These are phyloP conservation scores for Ptilodon capucinus DNA, from an alignment of 2,888 invertebrate genomes.

Conservation along the genomic window DNA sequence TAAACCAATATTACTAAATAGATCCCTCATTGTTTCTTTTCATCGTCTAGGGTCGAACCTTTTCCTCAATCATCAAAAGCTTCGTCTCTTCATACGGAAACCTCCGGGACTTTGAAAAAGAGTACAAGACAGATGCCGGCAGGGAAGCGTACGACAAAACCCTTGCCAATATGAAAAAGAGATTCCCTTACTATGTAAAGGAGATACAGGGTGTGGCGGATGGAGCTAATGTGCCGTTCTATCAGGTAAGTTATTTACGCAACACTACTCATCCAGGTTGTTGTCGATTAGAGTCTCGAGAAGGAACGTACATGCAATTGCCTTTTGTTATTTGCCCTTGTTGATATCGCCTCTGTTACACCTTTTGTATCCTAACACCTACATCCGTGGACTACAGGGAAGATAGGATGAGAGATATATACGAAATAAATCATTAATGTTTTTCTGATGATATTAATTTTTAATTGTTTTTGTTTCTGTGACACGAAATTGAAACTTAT, in stretches of 20 bases:
- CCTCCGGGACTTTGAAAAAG: constrained; percentile 86
- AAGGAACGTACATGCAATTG: too few species aligned
- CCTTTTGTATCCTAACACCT: too few species aligned
- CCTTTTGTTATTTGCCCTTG: background rate
- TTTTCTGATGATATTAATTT: too few species aligned
- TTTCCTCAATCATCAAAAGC: constrained; percentile 87
- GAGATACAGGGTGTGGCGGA: constrained; percentile 94
- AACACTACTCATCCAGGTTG: too few species aligned
- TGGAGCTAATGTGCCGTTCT: constrained; percentile 91
- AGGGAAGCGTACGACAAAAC: constrained; percentile 88
- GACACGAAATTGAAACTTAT: background rate
- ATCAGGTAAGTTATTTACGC: constrained; percentile 84
- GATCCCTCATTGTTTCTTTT: too few species aligned
- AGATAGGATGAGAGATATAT: too few species aligned
- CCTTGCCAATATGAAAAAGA: constrained; percentile 84
- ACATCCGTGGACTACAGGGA: too few species aligned
- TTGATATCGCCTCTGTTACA: too few species aligned
- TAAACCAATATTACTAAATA: too few species aligned
- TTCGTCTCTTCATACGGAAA: constrained; percentile 85
- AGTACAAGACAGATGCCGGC: constrained; percentile 88
- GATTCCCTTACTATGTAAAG: constrained; percentile 91
- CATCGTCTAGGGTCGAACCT: constrained; percentile 87
- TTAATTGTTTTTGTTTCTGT: too few species aligned
- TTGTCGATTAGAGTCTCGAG: too few species aligned
- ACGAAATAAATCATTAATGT: too few species aligned